Conservation (phyloP, 2,888 invertebrate species). For the Himalopsyche kuldschensis region DNA sequence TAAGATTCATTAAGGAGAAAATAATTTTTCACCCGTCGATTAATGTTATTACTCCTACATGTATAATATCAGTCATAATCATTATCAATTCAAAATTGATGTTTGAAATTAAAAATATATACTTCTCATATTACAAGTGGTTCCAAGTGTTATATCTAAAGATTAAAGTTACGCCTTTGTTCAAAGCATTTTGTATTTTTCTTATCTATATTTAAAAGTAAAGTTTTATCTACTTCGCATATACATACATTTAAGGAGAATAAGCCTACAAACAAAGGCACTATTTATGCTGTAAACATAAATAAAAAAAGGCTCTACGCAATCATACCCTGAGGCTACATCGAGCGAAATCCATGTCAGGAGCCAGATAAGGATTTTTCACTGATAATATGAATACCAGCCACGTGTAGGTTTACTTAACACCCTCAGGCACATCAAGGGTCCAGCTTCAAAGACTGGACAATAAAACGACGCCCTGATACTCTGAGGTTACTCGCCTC, state of each 20-base stretch:
- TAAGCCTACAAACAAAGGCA: neutral
- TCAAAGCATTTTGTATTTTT: no score
- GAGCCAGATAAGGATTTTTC: neutral
- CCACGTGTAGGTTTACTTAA: neutral
- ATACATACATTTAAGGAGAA: neutral
- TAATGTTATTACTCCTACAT: no score
- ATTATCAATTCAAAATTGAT: no score
- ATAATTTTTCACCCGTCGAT: no score
- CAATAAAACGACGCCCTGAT: neutral
- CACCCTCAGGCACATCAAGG: neutral
- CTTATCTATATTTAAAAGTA: neutral
- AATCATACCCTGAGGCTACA: neutral
- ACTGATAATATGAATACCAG: neutral
- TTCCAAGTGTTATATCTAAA: no score
- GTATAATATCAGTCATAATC: no score
- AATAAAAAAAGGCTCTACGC: neutral
- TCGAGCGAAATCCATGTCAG: neutral
- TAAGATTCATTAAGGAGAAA: no score
- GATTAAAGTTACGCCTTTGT: no score
- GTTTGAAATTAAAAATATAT: no score
- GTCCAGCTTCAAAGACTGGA: neutral
- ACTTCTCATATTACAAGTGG: no score
- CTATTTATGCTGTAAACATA: neutral
- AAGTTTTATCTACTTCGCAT: neutral
- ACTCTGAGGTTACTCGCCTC: neutral